Evolutionary conservation across 2,797 vertebrate genomes (phyloP).

Genomic region (Bradypus variegatus): DNA sequence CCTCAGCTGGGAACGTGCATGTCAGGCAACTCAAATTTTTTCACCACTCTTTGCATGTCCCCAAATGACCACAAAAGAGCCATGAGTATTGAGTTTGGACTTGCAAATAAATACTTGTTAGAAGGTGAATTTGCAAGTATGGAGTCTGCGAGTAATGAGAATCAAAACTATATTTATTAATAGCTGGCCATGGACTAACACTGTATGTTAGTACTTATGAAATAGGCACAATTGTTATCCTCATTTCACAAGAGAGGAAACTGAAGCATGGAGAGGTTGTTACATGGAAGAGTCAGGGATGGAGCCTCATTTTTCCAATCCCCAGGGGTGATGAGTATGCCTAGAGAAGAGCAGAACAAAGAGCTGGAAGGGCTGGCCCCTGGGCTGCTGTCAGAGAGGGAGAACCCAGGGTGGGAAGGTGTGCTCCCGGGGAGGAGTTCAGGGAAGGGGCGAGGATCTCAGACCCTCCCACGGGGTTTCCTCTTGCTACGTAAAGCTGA

Average conservation of each 20-base stretch:
- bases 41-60: too few species aligned
- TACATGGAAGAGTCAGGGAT: accelerated
- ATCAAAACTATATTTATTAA: neutral
- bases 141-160: too few species aligned
- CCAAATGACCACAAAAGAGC: too few species aligned
- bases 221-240: neutral
- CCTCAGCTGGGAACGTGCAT: too few species aligned
- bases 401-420: neutral
- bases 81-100: too few species aligned
- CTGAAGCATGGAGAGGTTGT: neutral
- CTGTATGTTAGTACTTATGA: neutral
- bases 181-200: neutral
- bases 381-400: neutral
- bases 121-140: too few species aligned
- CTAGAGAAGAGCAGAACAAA: neutral
- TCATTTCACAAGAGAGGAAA: neutral
- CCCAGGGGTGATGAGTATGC: neutral
- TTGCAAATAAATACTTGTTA: too few species aligned
- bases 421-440: neutral
- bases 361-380: neutral
- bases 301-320: neutral
- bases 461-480: neutral
- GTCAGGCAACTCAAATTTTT: too few species aligned
- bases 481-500: neutral
- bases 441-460: neutral